phyloP scores from a whole-genome alignment of 2,113 vertebrate genomes.

The human region GRCh38 chr11:49759001-49759500 shows the following conservation, averaged over 20 bases:
- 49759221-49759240: too few species aligned
- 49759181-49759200: too few species aligned
- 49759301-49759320: not conserved
- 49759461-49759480: not conserved
- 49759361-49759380: not conserved
- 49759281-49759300: too few species aligned
- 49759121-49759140: too few species aligned
- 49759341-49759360: not conserved
- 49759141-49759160: too few species aligned
- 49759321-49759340: not conserved
- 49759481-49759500: not conserved
- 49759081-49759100: not conserved
- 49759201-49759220: too few species aligned
- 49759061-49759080: not conserved
- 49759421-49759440: not conserved
- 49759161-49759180: too few species aligned
- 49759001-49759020: not conserved
- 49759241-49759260: too few species aligned
- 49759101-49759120: not conserved
- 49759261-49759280: too few species aligned
- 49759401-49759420: not conserved
- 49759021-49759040: not conserved
- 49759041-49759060: not conserved
- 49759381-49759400: not conserved
- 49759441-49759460: not conserved